Base-by-base conservation (phyloP, 2,888 invertebrate genomes). In the Flexamia atlantica region DNA sequence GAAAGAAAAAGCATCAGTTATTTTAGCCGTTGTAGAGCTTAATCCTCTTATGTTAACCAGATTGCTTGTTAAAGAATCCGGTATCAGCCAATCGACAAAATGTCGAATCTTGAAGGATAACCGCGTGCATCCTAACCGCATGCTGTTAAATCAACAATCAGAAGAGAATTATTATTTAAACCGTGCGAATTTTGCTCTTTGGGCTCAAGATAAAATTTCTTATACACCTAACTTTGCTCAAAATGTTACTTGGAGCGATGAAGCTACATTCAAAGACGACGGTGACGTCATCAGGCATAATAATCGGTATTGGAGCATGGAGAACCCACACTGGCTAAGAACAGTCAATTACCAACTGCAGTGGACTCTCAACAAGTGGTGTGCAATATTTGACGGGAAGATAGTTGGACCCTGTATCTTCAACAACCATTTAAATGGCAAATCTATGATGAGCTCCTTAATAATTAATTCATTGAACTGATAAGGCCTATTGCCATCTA, bases 261-360 rank as follows among this genome's bases (percentile, higher is more conserved):
- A 7, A 72, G 50, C 50, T 4, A 50, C 28, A 12, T 25, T 28
- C 25, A 30, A 28, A 28, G 12, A 25, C 64, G 4, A 72, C 20
- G 32, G 72, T n/a, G 4, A 72, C 20, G 36, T 72, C 5, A 72
- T 32, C 72, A 30, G 36, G 2, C 36, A 72, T 32, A 32, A 72
- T 36, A 72, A 32, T 32, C 72, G n/a, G 7, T 72, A 72, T 72
- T 72, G 72, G 72, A 72, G 72, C 72, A 72, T 17, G 20, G 72
- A 72, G 20, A 72, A 72, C 36, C 72, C 10, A 14, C 68, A 68
- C 30, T 68, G 68, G 68, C 25, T 68, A n/a, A n/a, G 57, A 57
- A 7, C 9, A 25, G 30, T 68, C 68, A 4, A 68, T 28, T 28
- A 25, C 23, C 28, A 57, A 57, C 9, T 10, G 25, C 28, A 23